Evolutionary conservation across 37 sponge, comb jelly and placozoan species (phyloP), one percentile per base, ranked within the genome.

Genomic region (Lycopodina hypogea): DNA sequence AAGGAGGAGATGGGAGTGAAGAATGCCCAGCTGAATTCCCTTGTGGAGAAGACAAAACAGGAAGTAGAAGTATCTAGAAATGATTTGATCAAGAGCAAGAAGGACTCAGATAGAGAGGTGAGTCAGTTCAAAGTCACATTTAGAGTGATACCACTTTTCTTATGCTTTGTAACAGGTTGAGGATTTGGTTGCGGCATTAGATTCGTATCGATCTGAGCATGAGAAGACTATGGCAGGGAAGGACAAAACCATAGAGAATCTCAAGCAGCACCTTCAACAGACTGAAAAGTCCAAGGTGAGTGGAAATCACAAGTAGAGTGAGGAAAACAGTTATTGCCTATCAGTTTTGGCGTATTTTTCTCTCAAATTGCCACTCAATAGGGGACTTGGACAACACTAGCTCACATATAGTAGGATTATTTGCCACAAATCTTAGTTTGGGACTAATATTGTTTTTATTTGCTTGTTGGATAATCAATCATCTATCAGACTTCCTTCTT

Each of bases 181-280:
- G 0, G 87, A 87, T 48, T 41, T 81, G 68, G 73, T 81, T 26
- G 61, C 48, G 24, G 76, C 71, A 24, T 60, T 87, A 36, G 82
- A 87, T 34, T 75, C 55, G 32, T 87, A 87, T 56, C 64, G 66
- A 22, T 36, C 70, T 32, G 87, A 87, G 77, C 81, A 81, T 72
- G 34, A 76, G 33, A 76, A 68, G 36, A 87, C 71, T 1, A 51
- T 87, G 23, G 12, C 42, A 1, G 77, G 56, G 53, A 87, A 76
- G 38, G 87, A 80, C 38, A 67, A 68, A 32, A 69, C 34, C 29
- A 87, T 87, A 23, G 70, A 76, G 39, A 61, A 38, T 19, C 56
- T 87, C 37, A 58, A 61, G 35, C 64, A 85, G 58, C 66, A 62
- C 21, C 19, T 78, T 6, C 41, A 53, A 4, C 26, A 75, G 41